Evolutionary conservation across 2,888 invertebrate genomes (phyloP), one percentile per base, ranked within the genome.

Genomic region (Pilophorus perplexus): DNA sequence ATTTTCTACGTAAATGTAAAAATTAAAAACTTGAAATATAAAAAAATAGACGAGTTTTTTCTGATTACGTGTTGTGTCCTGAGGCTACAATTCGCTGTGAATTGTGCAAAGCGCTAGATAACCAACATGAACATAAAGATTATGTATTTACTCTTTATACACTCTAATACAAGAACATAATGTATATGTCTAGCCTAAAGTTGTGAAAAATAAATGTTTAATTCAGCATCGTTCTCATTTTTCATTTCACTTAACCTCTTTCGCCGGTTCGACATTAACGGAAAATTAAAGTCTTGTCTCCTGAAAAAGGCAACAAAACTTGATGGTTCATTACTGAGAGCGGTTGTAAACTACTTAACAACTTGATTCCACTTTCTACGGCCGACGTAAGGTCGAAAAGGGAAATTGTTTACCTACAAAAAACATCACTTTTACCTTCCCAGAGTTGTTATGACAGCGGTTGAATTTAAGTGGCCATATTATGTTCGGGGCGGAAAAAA

Each of bases 151-250:
- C 62, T 62, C 62, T 62, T 62, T 46, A 42, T 38, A 38, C 62
- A 46, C 37, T 46, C 44, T 33, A 23, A 25, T 59, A 59, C n/a
- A 59, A 42, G 40, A 59, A 27, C 60, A 18, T 46, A 46, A 60
- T 62, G 62, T 62, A 48, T 62, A 62, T 62, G 62, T 62, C 48
- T 62, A 62, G 62, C 44, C 48, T 62, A 48, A 62, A 44, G 62
- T 62, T 62, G 62, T 48, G 42, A 25, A 42, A 62, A 62, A 46
- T 62, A 62, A 62, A 62, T 14, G 62, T 62, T 62, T 46, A 62
- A 62, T 62, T 62, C 28, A 62, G 62, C 62, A 62, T 62, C 48
- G 62, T 62, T 48, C 46, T 16, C 8, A 38, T 60, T 44, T 44
- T 44, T 44, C n/a, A 60, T 60, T 60, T 44, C 60, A 10, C 38